Evolutionary conservation across 2,113 vertebrate genomes (phyloP).

Genomic region (Forbesichthys agassizii): DNA sequence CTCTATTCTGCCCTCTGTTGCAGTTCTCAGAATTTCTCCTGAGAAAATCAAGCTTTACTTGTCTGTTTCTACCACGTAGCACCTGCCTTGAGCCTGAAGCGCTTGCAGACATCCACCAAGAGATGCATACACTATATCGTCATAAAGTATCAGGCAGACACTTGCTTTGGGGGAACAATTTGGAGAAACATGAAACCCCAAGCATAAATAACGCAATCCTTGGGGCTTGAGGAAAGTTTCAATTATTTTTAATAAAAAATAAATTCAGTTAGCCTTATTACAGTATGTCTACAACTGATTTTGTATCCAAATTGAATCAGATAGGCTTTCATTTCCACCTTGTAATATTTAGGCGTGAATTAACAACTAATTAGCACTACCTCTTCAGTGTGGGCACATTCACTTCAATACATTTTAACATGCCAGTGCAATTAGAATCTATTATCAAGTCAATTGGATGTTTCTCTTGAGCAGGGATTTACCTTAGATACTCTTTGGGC

Average conservation of each 20-base stretch:
- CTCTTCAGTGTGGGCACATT: neutral
- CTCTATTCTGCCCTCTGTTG: slow-evolving; percentile 28
- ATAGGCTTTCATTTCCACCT: no score
- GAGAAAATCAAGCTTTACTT: slow-evolving; percentile 26
- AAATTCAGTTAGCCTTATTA: no score
- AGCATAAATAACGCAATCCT: slow-evolving; percentile 27
- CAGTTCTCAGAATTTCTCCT: slow-evolving; percentile 32
- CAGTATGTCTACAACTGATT: no score
- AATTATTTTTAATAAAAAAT: no score
- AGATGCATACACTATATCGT: slow-evolving; percentile 4
- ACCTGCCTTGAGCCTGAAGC: slow-evolving; percentile 17
- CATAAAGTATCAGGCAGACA: slow-evolving; percentile 22
- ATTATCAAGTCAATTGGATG: neutral
- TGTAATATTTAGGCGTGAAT: neutral
- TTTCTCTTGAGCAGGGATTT: slow-evolving; percentile 86
- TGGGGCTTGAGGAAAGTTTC: neutral
- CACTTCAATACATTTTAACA: neutral
- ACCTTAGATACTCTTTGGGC: slow-evolving; percentile 97
- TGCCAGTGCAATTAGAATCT: slow-evolving; percentile 2
- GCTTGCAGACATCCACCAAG: slow-evolving; percentile 35
- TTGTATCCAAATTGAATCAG: no score
- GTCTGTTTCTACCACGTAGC: slow-evolving; percentile 28
- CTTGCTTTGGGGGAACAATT: slow-evolving; percentile 8
- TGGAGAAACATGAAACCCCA: slow-evolving; percentile 11
- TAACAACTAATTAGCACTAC: neutral